Base-by-base conservation (phyloP, 2,888 invertebrate species). In the Mylabris sibirica region DNA sequence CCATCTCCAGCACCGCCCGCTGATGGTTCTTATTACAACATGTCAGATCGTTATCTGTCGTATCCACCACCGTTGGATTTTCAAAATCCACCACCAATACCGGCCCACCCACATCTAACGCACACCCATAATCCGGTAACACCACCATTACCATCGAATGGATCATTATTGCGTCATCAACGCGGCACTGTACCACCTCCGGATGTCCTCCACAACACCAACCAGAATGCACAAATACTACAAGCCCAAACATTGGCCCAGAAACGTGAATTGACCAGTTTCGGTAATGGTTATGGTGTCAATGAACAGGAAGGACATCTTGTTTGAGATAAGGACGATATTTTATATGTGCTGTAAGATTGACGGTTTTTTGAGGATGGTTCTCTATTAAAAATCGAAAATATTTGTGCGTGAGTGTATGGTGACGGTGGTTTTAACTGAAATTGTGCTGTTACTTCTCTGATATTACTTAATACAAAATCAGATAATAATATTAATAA, bases 21-120 rank as follows among this genome's bases (percentile, higher is more conserved):
- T 35, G 93, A 93, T 80, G 93, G 93, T 62, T 91, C 93, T 44
- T 93, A 93, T 82, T 93, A 92, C 87, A 93, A 93, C 83, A 92
- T 93, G 90, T 92, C 93, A 2, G 93, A 93, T 72, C 87, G 93
- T 78, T 94, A 94, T 83, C 87, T 94, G 66, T 93, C 93, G 1
- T 94, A 93, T 84, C 93, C 94, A 38, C 93, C 93, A 0, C 87
- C 91, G 30, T 86, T 90, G 81, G 91, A 91, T 80, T 90, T 90
- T 44, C 90, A 90, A 57, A 86, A 85, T 73, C 89, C 78, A 63
- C 82, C 76, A 26, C 74, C 75, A 49, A 71, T 73, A 38, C 80
- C 80, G 34, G 80, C 81, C 20, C 87, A 87, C 8, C 88, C 88
- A 63, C 87, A 87, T 72, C 80, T 88, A 41, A 86, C 87, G 30